Conservation (phyloP, 2,888 invertebrate species). For the Zhengitettix transpicula region DNA sequence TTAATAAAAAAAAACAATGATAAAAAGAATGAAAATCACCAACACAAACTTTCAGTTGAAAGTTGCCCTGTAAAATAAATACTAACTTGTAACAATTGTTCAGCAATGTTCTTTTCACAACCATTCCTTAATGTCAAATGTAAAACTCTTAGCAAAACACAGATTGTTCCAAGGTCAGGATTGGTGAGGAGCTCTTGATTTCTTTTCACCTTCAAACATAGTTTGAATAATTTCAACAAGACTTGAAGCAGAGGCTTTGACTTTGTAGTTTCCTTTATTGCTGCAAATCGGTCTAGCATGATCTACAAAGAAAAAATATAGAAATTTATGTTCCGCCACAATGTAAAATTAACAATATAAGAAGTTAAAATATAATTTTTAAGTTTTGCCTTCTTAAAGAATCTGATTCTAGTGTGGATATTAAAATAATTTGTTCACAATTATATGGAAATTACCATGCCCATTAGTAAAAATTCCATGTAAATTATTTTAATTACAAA, state of each 20-base stretch:
- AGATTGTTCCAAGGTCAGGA: constrained; percentile 68
- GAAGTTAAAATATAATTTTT: constrained; percentile 1
- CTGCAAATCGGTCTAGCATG: constrained; percentile 70
- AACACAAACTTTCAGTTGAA: no score
- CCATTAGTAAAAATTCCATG: no score
- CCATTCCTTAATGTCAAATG: constrained; percentile 51
- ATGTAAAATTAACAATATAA: background rate
- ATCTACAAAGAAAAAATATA: constrained; percentile 36
- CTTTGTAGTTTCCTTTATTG: constrained; percentile 69
- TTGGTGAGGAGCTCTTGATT: constrained; percentile 80
- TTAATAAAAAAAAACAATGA: background rate
- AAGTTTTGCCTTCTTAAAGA: background rate
- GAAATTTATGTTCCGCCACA: background rate
- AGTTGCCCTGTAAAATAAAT: background rate
- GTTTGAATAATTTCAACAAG: constrained; percentile 70
- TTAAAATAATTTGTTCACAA: no score
- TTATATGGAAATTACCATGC: no score
- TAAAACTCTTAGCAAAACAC: constrained; percentile 67
- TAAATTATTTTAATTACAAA: no score
- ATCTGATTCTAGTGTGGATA: no score
- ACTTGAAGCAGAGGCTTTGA: constrained; percentile 80
- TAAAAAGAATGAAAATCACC: background rate
- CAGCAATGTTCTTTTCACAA: constrained; percentile 65
- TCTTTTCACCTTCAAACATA: constrained; percentile 77
- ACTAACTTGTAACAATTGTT: constrained; percentile 67